These are phyloP conservation scores for Petrophora chlorosata DNA, from an alignment of 2,888 invertebrate genomes.

Conservation along the genomic window DNA sequence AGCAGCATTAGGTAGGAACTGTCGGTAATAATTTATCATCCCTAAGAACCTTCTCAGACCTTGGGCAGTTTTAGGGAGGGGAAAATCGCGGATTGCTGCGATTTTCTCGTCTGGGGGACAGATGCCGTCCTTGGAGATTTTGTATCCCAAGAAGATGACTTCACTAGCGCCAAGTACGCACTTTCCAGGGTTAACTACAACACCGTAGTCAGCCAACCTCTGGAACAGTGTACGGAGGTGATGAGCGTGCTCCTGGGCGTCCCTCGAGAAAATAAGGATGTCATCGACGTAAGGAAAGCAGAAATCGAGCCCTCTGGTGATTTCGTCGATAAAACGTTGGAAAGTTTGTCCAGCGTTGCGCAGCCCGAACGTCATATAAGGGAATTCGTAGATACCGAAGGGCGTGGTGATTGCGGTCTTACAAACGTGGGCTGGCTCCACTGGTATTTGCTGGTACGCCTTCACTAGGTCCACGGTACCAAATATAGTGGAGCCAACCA, in stretches of 20 bases:
- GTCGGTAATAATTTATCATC: conserved; percentile 6
- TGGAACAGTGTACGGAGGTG: conserved; percentile 20
- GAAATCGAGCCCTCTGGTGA: conserved; percentile 45
- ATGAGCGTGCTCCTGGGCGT: conserved; percentile 28
- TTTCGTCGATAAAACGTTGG: conserved; percentile 42
- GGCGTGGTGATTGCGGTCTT: no score
- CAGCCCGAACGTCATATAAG: no score
- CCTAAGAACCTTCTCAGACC: no score
- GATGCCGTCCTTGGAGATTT: background rate
- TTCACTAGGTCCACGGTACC: no score
- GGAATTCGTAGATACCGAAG: no score
- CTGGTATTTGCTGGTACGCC: no score
- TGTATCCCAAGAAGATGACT: conserved; percentile 4
- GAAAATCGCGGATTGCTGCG: background rate
- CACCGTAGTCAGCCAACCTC: conserved; percentile 19
- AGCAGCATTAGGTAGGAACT: background rate
- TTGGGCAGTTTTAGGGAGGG: background rate
- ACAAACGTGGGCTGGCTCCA: no score
- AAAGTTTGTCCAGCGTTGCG: no score
- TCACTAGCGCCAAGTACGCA: conserved; percentile 14
- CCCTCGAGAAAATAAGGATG: conserved; percentile 31
- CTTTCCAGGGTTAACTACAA: conserved; percentile 25
- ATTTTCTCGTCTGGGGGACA: no score
- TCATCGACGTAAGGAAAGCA: conserved; percentile 52
- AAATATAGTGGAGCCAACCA: no score